A percentile compares a stretch with the other conserved stretches of the same genome.
phyloP scores from a whole-genome alignment of 2,113 vertebrate species.

The Grammomys surdaster region DNA sequence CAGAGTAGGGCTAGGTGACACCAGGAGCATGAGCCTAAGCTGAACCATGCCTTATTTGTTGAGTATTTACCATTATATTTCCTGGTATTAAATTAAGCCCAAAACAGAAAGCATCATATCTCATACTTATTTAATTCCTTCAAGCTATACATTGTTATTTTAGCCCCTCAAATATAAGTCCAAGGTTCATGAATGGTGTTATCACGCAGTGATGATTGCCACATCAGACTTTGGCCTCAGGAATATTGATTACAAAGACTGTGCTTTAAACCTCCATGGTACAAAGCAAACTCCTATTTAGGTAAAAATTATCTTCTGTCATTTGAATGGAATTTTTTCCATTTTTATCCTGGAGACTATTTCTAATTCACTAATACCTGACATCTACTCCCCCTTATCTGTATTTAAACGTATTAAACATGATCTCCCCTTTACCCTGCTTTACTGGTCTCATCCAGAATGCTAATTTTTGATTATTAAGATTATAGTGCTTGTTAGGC shows the following conservation, averaged over 20 bases:
- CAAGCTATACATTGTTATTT: neutral
- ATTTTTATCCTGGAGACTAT: neutral
- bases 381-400: neutral
- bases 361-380: neutral
- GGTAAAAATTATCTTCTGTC: neutral
- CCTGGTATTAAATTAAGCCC: neutral
- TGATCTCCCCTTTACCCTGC: neutral
- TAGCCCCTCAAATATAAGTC: constrained; percentile 7
- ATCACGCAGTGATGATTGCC: neutral
- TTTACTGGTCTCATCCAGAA: neutral
- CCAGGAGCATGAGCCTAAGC: neutral
- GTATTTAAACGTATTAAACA: neutral
- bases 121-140: neutral
- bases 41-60: neutral
- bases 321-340: neutral
- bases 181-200: constrained; percentile 25
- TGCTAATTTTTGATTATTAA: neutral
- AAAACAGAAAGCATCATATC: neutral
- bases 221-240: neutral
- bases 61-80: constrained; percentile 13
- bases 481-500: neutral
- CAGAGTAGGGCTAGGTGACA: neutral
- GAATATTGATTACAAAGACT: neutral
- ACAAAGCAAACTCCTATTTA: neutral
- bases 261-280: neutral